phyloP scores from a whole-genome alignment of 2,113 vertebrate species.

The Motacilla alba region DNA sequence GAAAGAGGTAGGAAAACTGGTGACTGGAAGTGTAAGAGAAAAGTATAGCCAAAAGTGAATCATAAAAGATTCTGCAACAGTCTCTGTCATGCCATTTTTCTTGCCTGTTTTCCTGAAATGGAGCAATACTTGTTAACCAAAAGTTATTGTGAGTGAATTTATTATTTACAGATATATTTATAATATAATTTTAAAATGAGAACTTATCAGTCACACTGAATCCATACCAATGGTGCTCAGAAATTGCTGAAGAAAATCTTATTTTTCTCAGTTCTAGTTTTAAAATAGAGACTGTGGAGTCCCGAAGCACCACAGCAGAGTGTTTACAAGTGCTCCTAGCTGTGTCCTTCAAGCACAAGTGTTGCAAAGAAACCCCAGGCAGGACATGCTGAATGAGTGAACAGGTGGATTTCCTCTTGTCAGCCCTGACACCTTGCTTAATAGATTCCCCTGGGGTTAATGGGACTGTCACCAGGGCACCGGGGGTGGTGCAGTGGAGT shows the following conservation, averaged over 20 bases:
- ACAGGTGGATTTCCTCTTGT: background rate
- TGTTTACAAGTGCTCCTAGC: background rate
- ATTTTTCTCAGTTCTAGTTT: background rate
- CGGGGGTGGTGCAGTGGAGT: background rate
- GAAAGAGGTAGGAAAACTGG: background rate
- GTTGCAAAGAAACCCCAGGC: background rate
- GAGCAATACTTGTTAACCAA: background rate
- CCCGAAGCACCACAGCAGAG: fast-evolving
- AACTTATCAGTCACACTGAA: background rate
- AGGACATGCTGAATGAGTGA: slow-evolving; percentile 7
- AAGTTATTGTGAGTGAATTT: background rate
- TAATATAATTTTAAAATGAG: background rate
- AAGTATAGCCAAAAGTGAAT: background rate
- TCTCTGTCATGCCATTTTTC: background rate
- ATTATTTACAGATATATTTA: background rate
- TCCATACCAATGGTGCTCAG: background rate
- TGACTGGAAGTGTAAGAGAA: background rate
- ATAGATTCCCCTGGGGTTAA: slow-evolving; percentile 67
- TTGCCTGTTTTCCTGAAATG: background rate
- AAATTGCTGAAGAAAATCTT: background rate
- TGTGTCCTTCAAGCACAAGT: background rate
- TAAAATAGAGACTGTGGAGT: background rate
- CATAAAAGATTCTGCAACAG: background rate
- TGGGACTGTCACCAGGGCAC: slow-evolving; percentile 55
- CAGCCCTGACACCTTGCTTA: background rate